A percentile compares a stretch with the other conserved stretches of the same genome.
Evolutionary conservation across 1,140 invertebrate genomes (phyloP).

Genomic region (Drosophila lowei): DNA sequence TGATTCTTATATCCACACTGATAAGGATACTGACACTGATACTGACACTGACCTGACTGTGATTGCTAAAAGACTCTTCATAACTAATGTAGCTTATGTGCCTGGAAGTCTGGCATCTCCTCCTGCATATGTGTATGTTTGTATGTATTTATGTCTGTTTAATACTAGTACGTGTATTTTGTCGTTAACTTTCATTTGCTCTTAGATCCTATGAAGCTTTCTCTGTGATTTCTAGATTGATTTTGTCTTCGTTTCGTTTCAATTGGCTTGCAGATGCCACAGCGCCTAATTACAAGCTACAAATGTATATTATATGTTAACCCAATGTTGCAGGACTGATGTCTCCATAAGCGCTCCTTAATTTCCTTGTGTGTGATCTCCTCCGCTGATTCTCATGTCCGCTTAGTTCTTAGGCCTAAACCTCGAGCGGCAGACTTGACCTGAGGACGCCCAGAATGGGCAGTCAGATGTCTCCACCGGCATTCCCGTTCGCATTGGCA

Average conservation of each 20-base stretch:
- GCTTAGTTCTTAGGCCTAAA: slow-evolving; percentile 35
- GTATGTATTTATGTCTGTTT: slow-evolving; percentile 24
- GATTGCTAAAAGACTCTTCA: too few species aligned
- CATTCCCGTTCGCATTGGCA: slow-evolving; percentile 54
- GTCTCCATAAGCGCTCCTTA: slow-evolving; percentile 36
- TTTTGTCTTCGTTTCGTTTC: slow-evolving; percentile 37
- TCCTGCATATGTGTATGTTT: neutral
- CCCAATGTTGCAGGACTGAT: slow-evolving; percentile 79
- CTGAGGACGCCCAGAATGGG: slow-evolving; percentile 75
- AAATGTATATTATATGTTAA: slow-evolving; percentile 74
- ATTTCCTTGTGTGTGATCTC: slow-evolving; percentile 9
- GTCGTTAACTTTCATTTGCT: slow-evolving; percentile 77
- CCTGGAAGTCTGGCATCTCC: neutral
- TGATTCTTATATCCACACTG: too few species aligned
- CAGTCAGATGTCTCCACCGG: slow-evolving; percentile 78
- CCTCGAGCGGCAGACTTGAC: slow-evolving; percentile 54
- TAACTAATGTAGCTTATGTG: too few species aligned
- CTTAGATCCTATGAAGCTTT: slow-evolving; percentile 74
- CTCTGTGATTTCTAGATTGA: slow-evolving; percentile 35
- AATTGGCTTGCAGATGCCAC: slow-evolving; percentile 19
- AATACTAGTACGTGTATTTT: slow-evolving; percentile 73
- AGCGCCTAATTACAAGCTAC: slow-evolving; percentile 63
- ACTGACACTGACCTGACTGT: too few species aligned
- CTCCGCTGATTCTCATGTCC: slow-evolving; percentile 29
- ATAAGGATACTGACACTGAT: too few species aligned